Conservation (phyloP, 2,888 invertebrate genomes). For the Morpho helenor region DNA sequence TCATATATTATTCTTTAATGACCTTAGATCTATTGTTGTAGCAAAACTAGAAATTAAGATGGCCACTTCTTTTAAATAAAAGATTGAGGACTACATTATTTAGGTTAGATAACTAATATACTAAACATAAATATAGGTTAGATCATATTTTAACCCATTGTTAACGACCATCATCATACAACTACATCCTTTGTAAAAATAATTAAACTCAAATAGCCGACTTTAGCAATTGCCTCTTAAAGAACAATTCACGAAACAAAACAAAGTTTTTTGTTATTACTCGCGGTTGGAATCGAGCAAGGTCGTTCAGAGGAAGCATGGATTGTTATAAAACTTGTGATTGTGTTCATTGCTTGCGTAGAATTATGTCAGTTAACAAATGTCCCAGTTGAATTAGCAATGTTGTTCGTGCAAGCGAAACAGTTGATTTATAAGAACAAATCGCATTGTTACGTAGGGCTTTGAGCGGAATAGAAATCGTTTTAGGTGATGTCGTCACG, state of each 20-base stretch:
- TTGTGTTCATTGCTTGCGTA: conserved; percentile 20
- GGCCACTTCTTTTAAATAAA: no score
- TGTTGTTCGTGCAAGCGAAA: conserved; percentile 2
- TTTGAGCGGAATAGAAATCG: conserved; percentile 43
- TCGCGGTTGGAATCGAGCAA: conserved; percentile 37
- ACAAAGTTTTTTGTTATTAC: conserved; percentile 47
- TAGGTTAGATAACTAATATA: no score
- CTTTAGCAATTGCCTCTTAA: conserved; percentile 27
- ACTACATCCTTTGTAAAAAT: conserved; percentile 22
- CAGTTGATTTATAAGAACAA: conserved; percentile 8
- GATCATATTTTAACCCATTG: not conserved
- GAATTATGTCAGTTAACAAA: not conserved
- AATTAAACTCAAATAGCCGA: conserved; percentile 25
- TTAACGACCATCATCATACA: conserved; percentile 8
- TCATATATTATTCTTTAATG: no score
- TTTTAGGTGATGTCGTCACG: conserved; percentile 49
- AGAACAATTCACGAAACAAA: conserved; percentile 45
- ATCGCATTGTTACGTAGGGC: conserved; percentile 26
- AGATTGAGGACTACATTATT: no score
- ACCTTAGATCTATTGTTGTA: no score
- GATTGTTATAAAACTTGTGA: conserved; percentile 23
- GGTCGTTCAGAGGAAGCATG: conserved; percentile 33
- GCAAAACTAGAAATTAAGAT: no score
- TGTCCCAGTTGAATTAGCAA: conserved; percentile 1
- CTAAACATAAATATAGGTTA: no score